A percentile compares a stretch with the other conserved stretches of the same genome.
phyloP scores from a whole-genome alignment of 2,888 invertebrate genomes.

The Euplexia lucipara region DNA sequence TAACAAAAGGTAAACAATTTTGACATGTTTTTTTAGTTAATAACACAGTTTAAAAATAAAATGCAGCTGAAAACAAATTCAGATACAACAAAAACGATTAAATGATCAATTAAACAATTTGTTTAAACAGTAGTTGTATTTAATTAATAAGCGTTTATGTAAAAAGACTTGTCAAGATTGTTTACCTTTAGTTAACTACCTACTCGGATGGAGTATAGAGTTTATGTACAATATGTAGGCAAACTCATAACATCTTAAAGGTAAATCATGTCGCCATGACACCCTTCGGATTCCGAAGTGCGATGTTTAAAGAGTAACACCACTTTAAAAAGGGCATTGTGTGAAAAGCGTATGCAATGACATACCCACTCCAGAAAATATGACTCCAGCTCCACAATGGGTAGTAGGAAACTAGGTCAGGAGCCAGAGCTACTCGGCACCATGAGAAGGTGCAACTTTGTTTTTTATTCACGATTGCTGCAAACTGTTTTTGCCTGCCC shows the following conservation, averaged over 20 bases:
- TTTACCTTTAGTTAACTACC: too few relatives aligned
- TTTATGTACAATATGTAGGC: neutral
- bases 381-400: constrained; percentile 69
- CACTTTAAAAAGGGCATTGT: constrained; percentile 49
- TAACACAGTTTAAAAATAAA: too few relatives aligned
- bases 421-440: constrained; percentile 51
- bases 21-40: too few relatives aligned
- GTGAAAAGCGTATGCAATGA: constrained; percentile 59
- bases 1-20: too few relatives aligned
- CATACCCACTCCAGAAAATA: constrained; percentile 69
- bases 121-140: too few relatives aligned
- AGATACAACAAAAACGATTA: too few relatives aligned
- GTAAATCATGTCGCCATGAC: neutral
- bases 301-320: constrained; percentile 10
- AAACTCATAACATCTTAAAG: constrained; percentile 5
- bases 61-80: too few relatives aligned
- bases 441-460: constrained; percentile 63
- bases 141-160: too few relatives aligned
- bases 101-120: too few relatives aligned
- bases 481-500: constrained; percentile 56
- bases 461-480: constrained; percentile 55
- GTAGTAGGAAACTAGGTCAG: constrained; percentile 69
- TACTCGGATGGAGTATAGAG: too few relatives aligned
- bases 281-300: constrained; percentile 22
- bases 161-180: too few relatives aligned